A percentile compares a stretch with the other conserved stretches of the same genome.
Conservation (phyloP, 2,113 vertebrate species). For the Galbula dea region DNA sequence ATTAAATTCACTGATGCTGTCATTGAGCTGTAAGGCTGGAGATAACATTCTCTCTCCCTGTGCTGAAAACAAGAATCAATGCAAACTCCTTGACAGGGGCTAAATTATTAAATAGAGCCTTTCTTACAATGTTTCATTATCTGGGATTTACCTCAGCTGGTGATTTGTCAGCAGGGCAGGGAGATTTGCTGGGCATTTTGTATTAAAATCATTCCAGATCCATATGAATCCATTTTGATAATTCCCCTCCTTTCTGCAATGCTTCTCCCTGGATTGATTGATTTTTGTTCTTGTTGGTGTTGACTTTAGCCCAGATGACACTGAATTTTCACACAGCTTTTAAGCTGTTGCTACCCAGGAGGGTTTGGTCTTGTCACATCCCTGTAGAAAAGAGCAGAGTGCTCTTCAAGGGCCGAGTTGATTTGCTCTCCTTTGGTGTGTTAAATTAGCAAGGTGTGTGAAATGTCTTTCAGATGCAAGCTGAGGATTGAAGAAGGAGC, state of each 20-base stretch:
- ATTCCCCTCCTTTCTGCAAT: constrained; percentile 27
- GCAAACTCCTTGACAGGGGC: constrained; percentile 80
- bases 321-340: not conserved
- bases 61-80: constrained; percentile 87
- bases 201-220: constrained; percentile 66
- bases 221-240: constrained; percentile 65
- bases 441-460: not conserved
- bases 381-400: not conserved
- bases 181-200: constrained; percentile 72
- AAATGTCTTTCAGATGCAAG: not conserved
- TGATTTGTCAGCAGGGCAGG: constrained; percentile 60
- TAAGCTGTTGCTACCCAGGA: not conserved
- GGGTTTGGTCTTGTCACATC: not conserved
- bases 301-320: constrained; percentile 32
- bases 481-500: not conserved
- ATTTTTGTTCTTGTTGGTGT: not conserved
- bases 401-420: not conserved
- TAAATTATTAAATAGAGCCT: constrained; percentile 90
- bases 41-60: constrained; percentile 84
- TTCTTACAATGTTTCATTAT: constrained; percentile 81
- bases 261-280: not conserved
- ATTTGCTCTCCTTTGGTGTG: not conserved
- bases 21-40: constrained; percentile 74
- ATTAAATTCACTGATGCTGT: constrained; percentile 83
- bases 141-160: constrained; percentile 77